phyloP scores from a whole-genome alignment of 2,113 vertebrate genomes.

The Bubalus kerabau region DNA sequence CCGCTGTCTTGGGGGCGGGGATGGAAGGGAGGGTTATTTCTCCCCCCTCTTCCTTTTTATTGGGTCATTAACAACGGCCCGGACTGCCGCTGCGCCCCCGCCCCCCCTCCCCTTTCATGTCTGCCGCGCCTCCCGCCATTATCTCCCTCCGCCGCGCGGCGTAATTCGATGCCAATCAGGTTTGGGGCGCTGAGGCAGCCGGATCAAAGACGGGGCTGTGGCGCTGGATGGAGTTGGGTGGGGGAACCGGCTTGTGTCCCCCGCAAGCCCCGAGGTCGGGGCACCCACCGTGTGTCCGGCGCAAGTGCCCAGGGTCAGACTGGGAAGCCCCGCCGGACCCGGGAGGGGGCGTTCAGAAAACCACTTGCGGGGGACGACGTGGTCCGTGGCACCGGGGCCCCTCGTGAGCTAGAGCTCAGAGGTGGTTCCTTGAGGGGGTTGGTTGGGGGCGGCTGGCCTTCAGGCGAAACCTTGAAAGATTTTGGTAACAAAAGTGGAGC shows the following conservation, averaged over 20 bases:
- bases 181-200: slow-evolving; percentile 62
- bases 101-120: slow-evolving; percentile 64
- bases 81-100: slow-evolving; percentile 66
- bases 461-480: background rate
- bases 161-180: slow-evolving; percentile 78
- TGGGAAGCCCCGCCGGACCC: background rate
- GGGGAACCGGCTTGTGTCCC: background rate
- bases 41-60: slow-evolving; percentile 73
- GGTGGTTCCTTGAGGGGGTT: background rate
- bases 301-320: background rate
- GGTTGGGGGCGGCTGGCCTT: background rate
- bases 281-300: background rate
- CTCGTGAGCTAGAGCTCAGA: background rate
- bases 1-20: slow-evolving; percentile 66
- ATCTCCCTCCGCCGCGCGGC: slow-evolving; percentile 63
- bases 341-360: background rate
- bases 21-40: slow-evolving; percentile 57
- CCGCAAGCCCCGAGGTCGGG: background rate
- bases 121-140: slow-evolving; percentile 74
- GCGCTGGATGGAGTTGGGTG: background rate
- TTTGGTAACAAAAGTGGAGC: background rate
- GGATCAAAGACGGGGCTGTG: slow-evolving; percentile 65
- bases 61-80: slow-evolving; percentile 75
- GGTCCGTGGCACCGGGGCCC: accelerated
- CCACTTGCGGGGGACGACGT: background rate